Evolutionary conservation across 1,140 invertebrate species (phyloP).

Genomic region (Bombus confusus): DNA sequence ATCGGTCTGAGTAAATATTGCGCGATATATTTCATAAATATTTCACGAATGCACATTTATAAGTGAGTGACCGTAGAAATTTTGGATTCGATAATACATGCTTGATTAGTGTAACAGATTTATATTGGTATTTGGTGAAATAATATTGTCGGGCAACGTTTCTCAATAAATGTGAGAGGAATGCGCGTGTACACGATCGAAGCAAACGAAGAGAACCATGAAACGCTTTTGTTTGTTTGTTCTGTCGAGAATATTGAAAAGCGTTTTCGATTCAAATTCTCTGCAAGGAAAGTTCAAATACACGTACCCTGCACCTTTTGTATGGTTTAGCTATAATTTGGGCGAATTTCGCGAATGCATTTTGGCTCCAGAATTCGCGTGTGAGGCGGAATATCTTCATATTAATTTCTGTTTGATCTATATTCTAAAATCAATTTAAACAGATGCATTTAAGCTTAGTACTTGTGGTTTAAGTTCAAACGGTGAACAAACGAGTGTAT

Average conservation of each 20-base stretch:
- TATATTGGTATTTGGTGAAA: background rate
- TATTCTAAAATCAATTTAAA: background rate
- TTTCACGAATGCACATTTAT: background rate
- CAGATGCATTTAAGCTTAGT: background rate
- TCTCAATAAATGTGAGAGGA: background rate
- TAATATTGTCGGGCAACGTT: background rate
- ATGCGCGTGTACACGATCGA: background rate
- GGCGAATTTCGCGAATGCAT: background rate
- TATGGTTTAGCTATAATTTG: background rate
- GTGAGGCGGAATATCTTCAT: too few species aligned
- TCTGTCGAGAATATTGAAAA: slow-evolving; percentile 57
- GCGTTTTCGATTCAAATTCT: slow-evolving; percentile 46
- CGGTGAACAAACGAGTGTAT: background rate
- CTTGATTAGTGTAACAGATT: background rate
- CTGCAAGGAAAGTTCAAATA: background rate
- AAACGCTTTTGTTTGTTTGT: slow-evolving; percentile 39
- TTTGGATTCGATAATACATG: background rate
- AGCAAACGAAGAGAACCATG: slow-evolving; percentile 26
- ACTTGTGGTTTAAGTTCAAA: background rate
- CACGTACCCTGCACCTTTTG: background rate
- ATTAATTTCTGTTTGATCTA: background rate
- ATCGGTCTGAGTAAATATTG: background rate
- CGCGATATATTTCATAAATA: background rate
- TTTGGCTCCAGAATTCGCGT: background rate
- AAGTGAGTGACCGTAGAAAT: background rate